Conservation (phyloP, 2,797 vertebrate genomes). For the Balearica regulorum region DNA sequence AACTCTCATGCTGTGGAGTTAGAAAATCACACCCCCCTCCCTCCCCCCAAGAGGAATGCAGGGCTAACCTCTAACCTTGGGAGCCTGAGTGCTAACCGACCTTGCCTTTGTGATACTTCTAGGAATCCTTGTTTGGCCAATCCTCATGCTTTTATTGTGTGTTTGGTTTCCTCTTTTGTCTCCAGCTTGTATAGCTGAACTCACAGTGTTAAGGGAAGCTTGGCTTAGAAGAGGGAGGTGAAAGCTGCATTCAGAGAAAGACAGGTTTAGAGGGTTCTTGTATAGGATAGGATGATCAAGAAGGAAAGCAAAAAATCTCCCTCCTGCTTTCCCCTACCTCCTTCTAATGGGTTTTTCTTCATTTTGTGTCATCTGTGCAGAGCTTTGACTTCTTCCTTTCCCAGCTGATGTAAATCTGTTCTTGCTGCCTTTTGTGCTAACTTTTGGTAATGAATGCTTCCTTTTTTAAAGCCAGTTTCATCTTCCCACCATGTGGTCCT, state of each 20-base stretch:
- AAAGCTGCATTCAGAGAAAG: background rate
- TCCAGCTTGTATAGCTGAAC: background rate
- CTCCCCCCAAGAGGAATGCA: background rate
- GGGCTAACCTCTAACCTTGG: background rate
- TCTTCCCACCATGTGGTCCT: background rate
- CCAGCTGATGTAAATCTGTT: background rate
- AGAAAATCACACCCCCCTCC: background rate
- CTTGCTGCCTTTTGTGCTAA: background rate
- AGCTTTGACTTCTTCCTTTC: background rate
- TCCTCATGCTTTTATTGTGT: background rate
- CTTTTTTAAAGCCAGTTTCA: background rate
- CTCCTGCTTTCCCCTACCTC: background rate
- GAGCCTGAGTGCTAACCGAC: background rate
- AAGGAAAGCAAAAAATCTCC: slow-evolving; percentile 13
- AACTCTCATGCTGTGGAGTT: background rate
- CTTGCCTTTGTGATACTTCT: background rate
- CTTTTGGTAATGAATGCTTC: background rate
- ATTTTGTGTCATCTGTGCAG: background rate
- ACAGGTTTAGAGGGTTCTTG: background rate
- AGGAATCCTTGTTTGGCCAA: background rate
- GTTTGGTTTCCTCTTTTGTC: slow-evolving; percentile 36
- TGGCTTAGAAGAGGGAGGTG: background rate
- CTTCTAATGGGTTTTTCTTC: background rate
- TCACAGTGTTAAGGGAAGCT: background rate
- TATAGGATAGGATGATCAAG: background rate